A percentile compares a stretch with the other conserved stretches of the same genome.
These are phyloP conservation scores for Passerina amoena DNA, from an alignment of 2,113 vertebrate species.

Conservation along the genomic window DNA sequence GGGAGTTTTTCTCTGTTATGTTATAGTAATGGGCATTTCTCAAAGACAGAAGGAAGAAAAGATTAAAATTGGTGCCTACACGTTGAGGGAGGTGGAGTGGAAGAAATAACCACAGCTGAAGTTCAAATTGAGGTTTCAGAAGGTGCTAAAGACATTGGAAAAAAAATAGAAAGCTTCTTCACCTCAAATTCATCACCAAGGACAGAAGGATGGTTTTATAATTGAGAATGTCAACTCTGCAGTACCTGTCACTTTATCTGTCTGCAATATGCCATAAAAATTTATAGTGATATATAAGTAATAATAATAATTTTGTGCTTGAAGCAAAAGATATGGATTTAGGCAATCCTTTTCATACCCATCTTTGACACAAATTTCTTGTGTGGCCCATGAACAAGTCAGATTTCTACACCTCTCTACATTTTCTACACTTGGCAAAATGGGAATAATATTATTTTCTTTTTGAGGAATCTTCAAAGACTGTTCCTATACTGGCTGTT, in stretches of 20 bases:
- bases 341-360: background rate
- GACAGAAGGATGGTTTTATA: constrained; percentile 29
- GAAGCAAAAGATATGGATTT: constrained; percentile 11
- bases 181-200: constrained; percentile 51
- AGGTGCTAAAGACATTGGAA: constrained; percentile 9
- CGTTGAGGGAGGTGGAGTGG: background rate
- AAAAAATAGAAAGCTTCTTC: constrained; percentile 41
- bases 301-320: constrained; percentile 61
- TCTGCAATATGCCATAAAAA: constrained; percentile 31
- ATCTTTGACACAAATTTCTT: background rate
- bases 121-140: constrained; percentile 55
- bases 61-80: constrained; percentile 16
- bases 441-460: background rate
- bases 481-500: background rate
- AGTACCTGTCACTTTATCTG: constrained; percentile 57
- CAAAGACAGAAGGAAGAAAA: constrained; percentile 15
- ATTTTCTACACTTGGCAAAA: background rate
- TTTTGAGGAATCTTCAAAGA: background rate
- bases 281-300: constrained; percentile 57
- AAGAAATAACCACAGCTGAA: constrained; percentile 30
- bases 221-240: constrained; percentile 38
- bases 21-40: constrained; percentile 45
- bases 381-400: background rate
- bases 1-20: constrained; percentile 8
- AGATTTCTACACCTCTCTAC: background rate